Evolutionary conservation across 35 echinoderm and acorn worm genomes (phyloP).

Genomic region (Apostichopus parvimensis): DNA sequence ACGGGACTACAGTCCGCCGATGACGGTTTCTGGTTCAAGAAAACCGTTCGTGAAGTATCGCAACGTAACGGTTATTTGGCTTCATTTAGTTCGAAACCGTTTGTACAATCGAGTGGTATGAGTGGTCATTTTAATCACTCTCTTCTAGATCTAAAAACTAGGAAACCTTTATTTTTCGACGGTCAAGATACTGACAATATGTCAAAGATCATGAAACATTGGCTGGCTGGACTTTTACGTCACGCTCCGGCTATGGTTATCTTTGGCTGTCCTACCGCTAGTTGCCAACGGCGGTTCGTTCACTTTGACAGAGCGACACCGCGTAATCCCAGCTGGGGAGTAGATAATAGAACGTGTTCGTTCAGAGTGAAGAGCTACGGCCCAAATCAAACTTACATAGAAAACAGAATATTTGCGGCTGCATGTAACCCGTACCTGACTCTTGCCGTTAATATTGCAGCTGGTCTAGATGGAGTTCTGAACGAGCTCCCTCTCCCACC

Average conservation of each 20-base stretch:
- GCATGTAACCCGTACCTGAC: constrained; percentile 48
- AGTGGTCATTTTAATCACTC: constrained; percentile 63
- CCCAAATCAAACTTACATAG: constrained; percentile 30
- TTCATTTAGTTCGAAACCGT: constrained; percentile 38
- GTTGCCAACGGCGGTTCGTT: constrained; percentile 34
- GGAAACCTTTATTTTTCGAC: constrained; percentile 7
- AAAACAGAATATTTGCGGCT: constrained; percentile 50
- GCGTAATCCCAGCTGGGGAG: constrained; percentile 33
- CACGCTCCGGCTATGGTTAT: constrained; percentile 48
- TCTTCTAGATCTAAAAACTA: constrained; percentile 4
- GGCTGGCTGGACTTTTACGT: constrained; percentile 54
- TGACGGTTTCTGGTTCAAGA: constrained; percentile 45
- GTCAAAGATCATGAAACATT: constrained; percentile 42
- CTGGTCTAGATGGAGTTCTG: constrained; percentile 57
- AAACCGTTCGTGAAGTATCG: constrained; percentile 45
- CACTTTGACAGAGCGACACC: background rate
- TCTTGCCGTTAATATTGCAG: constrained; percentile 60
- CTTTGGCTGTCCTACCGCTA: constrained; percentile 50
- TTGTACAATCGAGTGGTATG: background rate
- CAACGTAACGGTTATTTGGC: constrained; percentile 33
- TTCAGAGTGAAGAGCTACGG: constrained; percentile 40
- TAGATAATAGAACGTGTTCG: constrained; percentile 39
- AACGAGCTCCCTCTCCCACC: constrained; percentile 38
- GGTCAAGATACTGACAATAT: constrained; percentile 12
- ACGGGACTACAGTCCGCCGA: constrained; percentile 47